A percentile compares a stretch with the other conserved stretches of the same genome.
These are phyloP conservation scores for Rhopalosiphum maidis DNA, from an alignment of 1,140 invertebrate species.

Conservation along the genomic window DNA sequence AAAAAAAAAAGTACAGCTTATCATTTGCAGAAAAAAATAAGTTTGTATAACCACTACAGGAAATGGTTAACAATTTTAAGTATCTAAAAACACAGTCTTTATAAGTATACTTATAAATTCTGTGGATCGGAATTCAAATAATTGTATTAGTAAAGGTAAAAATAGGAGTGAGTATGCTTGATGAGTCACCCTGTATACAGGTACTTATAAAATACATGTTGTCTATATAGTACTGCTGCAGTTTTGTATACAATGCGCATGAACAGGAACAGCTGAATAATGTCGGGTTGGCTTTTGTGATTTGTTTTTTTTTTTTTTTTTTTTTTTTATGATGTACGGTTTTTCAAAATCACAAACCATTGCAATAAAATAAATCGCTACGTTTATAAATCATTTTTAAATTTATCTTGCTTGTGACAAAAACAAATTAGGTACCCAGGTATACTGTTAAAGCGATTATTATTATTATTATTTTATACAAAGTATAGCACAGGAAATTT, in stretches of 20 bases:
- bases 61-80: not conserved
- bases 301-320: not conserved
- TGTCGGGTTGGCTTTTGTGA: not conserved
- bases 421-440: not conserved
- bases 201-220: not conserved
- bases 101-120: not conserved
- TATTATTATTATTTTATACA: not conserved
- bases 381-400: not conserved
- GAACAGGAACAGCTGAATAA: not conserved
- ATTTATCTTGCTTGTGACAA: not conserved
- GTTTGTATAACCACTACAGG: not conserved
- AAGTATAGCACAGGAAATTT: not conserved
- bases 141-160: not conserved
- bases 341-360: not conserved
- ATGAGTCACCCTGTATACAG: not conserved
- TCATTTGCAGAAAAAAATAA: not conserved
- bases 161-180: not conserved
- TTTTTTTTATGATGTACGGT: not conserved
- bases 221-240: not conserved
- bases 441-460: not conserved
- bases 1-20: not conserved
- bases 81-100: not conserved
- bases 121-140: not conserved
- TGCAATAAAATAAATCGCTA: not conserved
- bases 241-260: not conserved